Evolutionary conservation across 1,140 invertebrate species (phyloP).

Genomic region (Myzus persicae): DNA sequence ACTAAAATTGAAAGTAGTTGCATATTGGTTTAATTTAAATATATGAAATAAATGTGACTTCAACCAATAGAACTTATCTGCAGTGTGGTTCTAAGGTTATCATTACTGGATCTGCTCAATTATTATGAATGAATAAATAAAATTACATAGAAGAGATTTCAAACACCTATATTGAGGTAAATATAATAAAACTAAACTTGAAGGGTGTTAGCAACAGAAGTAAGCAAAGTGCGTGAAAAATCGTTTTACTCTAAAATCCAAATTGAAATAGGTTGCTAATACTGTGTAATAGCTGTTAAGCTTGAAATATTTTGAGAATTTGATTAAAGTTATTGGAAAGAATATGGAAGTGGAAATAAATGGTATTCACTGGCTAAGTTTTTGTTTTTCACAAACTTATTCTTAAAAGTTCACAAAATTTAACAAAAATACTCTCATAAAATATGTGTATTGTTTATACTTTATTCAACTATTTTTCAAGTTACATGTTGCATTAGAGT

Average conservation of each 20-base stretch:
- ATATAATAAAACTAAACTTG: not conserved
- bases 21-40: not conserved
- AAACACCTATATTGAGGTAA: not conserved
- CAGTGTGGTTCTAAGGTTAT: not conserved
- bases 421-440: not conserved
- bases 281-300: not conserved
- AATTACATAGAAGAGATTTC: not conserved
- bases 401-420: not conserved
- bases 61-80: not conserved
- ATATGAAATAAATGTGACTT: not conserved
- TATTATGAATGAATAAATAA: not conserved
- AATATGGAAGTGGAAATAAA: not conserved
- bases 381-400: conserved; percentile 12
- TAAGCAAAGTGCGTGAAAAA: not conserved
- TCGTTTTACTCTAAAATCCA: too few species aligned
- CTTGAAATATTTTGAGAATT: not conserved
- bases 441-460: not conserved
- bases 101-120: not conserved
- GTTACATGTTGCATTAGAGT: not conserved
- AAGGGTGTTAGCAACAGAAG: not conserved
- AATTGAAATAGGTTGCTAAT: not conserved
- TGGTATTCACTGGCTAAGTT: not conserved
- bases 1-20: not conserved
- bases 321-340: not conserved
- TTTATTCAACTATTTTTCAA: not conserved